Evolutionary conservation across 2,113 vertebrate genomes (phyloP), one percentile per base, ranked within the genome.

Genomic region (Crypturellus undulatus): DNA sequence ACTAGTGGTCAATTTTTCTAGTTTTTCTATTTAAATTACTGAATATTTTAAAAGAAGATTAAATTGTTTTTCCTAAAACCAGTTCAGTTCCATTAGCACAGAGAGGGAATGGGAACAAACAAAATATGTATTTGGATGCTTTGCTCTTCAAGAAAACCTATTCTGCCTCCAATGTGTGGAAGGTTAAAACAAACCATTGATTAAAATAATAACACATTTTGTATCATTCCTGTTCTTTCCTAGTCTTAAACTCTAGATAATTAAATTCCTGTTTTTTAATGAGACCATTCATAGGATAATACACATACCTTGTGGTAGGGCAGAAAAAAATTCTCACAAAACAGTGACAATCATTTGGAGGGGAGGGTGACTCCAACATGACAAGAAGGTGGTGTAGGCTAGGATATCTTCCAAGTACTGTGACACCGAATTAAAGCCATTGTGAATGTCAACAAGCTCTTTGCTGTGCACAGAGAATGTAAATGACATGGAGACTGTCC

Each of bases 171-270:
- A 42, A 75, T 43, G 25, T 64, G 76, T 9, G 7, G n/a, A 64
- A 75, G 72, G 77, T 92, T 90, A 83, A 72, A 76, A 93, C 43
- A 92, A 94, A 40, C 10, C 28, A 79, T 18, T 18, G 36, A 84
- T n/a, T 89, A 89, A 96, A 97, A 97, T 93, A 72, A 77, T 92
- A 94, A 70, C 87, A 75, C 56, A 82, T 58, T 96, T 45, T 82
- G 26, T 51, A 70, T 52, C 77, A 73, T 59, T 45, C 5, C 75
- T 70, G 43, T 86, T 92, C 73, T 72, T 62, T 79, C 73, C 51
- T 47, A 67, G 18, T 78, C 69, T 85, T 62, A 68, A 85, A 60
- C 1, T 16, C 59, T 10, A 22, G 56, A 90, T 51, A 26, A 16
- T 82, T 83, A 18, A 78, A 78, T 60, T 76, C 56, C 38, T 51